Conservation (phyloP, 2,888 invertebrate genomes). For the Drosophila incognita region DNA sequence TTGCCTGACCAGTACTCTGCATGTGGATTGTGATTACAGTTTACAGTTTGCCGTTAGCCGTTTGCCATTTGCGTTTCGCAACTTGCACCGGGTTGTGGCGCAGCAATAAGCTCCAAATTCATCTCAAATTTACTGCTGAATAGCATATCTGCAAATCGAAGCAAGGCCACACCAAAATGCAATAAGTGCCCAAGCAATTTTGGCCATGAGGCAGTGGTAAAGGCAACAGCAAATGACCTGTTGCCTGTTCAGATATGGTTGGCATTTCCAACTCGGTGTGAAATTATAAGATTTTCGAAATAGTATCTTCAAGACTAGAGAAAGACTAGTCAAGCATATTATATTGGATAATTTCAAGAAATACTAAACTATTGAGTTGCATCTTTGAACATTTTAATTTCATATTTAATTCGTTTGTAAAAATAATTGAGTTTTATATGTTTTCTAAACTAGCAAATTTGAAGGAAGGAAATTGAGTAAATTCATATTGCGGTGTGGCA, state of each 20-base stretch:
- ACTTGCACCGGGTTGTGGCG: not conserved
- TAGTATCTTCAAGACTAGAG: not conserved
- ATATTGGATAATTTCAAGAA: not conserved
- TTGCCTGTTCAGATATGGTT: not conserved
- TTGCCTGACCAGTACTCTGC: not conserved
- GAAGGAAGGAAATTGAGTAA: not conserved
- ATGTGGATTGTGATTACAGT: conserved; percentile 10
- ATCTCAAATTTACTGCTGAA: conserved; percentile 1
- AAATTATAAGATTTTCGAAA: not conserved
- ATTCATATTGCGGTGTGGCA: not conserved
- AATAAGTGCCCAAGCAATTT: conserved; percentile 21
- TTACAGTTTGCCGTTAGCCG: not conserved
- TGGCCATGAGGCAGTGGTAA: not conserved
- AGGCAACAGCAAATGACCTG: conserved; percentile 8
- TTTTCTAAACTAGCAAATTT: no score
- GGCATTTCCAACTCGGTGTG: not conserved
- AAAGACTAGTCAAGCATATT: not conserved
- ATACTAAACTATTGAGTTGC: not conserved
- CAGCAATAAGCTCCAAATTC: conserved; percentile 5
- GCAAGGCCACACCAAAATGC: conserved; percentile 16
- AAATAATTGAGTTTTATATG: not conserved
- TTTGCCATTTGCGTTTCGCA: not conserved
- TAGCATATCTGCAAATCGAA: not conserved
- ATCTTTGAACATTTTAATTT: not conserved
- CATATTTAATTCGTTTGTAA: not conserved